Conservation (phyloP, 2,113 vertebrate species). For the Narcine bancroftii region DNA sequence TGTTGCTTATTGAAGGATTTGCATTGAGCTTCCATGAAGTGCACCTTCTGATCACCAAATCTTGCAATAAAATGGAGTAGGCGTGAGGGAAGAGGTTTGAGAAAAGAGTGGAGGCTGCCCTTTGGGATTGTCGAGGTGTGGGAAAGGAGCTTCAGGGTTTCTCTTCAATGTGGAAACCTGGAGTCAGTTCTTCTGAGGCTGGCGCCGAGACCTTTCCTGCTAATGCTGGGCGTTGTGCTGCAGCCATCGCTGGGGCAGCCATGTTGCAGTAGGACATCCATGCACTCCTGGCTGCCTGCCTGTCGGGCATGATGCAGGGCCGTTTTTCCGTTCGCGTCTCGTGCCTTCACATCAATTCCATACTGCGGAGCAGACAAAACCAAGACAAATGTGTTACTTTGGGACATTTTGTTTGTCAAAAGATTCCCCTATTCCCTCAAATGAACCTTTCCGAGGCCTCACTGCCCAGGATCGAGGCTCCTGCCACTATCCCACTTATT, state of each 20-base stretch:
- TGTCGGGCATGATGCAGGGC: constrained; percentile 71
- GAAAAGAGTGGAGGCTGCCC: neutral
- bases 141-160: constrained; percentile 1
- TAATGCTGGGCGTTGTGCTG: constrained; percentile 64
- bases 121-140: constrained; percentile 18
- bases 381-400: neutral
- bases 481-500: neutral
- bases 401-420: neutral
- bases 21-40: neutral
- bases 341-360: constrained; percentile 72
- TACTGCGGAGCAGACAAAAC: constrained; percentile 56
- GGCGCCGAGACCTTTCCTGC: constrained; percentile 76
- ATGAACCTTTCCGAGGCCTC: neutral
- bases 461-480: neutral
- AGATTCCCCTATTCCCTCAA: neutral
- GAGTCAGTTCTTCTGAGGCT: constrained; percentile 75
- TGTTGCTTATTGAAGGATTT: neutral
- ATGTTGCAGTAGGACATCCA: constrained; percentile 78
- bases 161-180: constrained; percentile 43
- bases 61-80: neutral
- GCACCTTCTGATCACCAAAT: neutral
- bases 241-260: constrained; percentile 71
- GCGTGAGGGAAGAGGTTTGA: neutral
- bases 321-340: constrained; percentile 70
- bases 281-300: constrained; percentile 74